Conservation (phyloP, 2,797 vertebrate genomes). For the Oryzias sinensis region DNA sequence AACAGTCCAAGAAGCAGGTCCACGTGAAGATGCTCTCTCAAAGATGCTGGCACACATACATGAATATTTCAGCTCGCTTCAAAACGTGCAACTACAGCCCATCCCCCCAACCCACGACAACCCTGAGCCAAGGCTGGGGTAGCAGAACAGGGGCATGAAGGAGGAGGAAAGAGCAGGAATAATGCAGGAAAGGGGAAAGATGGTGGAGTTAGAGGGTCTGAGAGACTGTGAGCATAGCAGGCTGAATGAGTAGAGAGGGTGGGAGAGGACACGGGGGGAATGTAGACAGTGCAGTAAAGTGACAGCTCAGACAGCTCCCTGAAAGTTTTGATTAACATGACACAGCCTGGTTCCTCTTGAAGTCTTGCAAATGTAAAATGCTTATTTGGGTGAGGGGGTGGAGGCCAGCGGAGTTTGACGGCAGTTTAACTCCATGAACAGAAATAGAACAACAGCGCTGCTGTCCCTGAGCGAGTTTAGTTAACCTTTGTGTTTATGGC, state of each 20-base stretch:
- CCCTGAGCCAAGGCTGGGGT: constrained; percentile 38
- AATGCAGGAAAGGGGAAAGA: constrained; percentile 7
- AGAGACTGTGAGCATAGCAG: constrained; percentile 42
- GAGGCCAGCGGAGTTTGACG: constrained; percentile 28
- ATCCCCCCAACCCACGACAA: constrained; percentile 34
- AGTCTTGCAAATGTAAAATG: constrained; percentile 11
- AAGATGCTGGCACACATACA: constrained; percentile 66
- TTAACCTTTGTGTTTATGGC: not conserved
- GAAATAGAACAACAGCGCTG: not conserved
- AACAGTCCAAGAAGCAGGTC: constrained; percentile 13
- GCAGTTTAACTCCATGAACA: not conserved
- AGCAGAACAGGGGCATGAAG: constrained; percentile 49
- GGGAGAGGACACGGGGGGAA: constrained; percentile 28
- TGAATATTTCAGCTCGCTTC: constrained; percentile 77
- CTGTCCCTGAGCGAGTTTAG: not conserved
- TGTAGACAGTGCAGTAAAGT: constrained; percentile 47
- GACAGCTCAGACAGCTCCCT: constrained; percentile 25
- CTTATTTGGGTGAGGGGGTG: constrained; percentile 14
- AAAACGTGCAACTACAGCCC: constrained; percentile 59
- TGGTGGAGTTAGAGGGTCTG: constrained; percentile 23
- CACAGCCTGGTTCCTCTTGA: constrained; percentile 23
- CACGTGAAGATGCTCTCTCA: constrained; percentile 65
- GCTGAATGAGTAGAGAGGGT: constrained; percentile 27
- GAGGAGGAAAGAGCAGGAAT: constrained; percentile 39
- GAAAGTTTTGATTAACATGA: constrained; percentile 12